phyloP scores from a whole-genome alignment of 2,797 vertebrate genomes.

The Anniella stebbinsi region DNA sequence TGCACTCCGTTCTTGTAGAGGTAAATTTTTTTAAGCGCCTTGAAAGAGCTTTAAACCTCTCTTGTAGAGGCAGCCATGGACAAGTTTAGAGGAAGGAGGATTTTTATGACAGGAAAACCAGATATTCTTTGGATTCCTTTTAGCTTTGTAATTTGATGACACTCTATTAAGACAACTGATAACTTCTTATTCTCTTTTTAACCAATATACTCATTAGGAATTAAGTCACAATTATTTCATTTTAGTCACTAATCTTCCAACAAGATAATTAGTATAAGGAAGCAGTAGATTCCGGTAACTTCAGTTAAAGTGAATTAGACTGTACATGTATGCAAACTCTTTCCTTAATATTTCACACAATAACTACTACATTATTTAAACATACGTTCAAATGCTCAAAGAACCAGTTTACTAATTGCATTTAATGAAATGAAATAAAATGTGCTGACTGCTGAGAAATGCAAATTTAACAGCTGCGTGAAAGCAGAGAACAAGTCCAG shows the following conservation, averaged over 20 bases:
- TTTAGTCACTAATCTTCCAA: not conserved
- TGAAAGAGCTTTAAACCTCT: no score
- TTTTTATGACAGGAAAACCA: not conserved
- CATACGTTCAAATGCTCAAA: constrained; percentile 33
- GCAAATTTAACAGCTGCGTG: constrained; percentile 12
- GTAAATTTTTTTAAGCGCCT: no score
- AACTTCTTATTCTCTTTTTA: not conserved
- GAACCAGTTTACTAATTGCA: constrained; percentile 33
- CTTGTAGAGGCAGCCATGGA: no score
- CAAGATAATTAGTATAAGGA: not conserved
- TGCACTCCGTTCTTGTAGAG: no score
- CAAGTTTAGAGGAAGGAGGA: not conserved
- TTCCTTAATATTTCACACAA: not conserved
- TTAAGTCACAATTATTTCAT: not conserved
- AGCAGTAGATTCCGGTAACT: not conserved
- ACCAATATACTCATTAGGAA: not conserved
- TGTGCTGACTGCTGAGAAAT: constrained; percentile 27
- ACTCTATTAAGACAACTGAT: not conserved
- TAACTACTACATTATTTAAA: constrained; percentile 5
- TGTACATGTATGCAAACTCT: not conserved
- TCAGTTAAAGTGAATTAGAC: not conserved
- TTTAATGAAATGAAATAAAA: constrained; percentile 43
- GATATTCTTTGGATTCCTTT: not conserved
- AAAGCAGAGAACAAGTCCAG: constrained; percentile 29
- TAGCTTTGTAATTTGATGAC: not conserved